Evolutionary conservation across 2,113 vertebrate genomes (phyloP).

Genomic region (Stictonetta naevosa): DNA sequence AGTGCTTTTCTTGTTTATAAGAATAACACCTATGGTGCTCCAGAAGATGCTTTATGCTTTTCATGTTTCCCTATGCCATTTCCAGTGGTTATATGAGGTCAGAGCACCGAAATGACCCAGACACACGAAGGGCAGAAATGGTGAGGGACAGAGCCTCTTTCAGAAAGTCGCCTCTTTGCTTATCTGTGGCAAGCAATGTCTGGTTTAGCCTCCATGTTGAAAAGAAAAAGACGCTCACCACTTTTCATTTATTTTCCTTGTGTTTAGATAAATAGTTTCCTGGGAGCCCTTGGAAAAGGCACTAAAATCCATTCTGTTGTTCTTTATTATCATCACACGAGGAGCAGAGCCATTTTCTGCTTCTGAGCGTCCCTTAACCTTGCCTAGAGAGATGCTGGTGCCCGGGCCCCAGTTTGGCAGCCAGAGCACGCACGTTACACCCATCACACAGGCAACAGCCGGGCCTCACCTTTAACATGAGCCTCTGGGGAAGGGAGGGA

Average conservation of each 20-base stretch:
- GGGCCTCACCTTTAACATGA: neutral
- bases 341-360: neutral
- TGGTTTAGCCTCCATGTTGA: neutral
- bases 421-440: too few relatives aligned
- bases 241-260: neutral
- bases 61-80: accelerated
- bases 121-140: accelerated
- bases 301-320: neutral
- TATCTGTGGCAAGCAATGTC: neutral
- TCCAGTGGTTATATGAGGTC: slow-evolving; percentile 34
- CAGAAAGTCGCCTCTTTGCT: neutral
- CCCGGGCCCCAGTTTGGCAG: neutral
- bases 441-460: neutral
- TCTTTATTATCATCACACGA: neutral
- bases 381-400: neutral
- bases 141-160: neutral
- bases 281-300: neutral
- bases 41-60: neutral
- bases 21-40: neutral
- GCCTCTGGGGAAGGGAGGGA: neutral
- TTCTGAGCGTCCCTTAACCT: neutral
- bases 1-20: neutral
- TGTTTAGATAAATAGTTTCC: neutral
- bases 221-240: neutral
- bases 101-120: slow-evolving; percentile 40